Evolutionary conservation across 2,797 vertebrate genomes (phyloP), one percentile per base, ranked within the genome.

Genomic region (Melanotaenia boesemani): DNA sequence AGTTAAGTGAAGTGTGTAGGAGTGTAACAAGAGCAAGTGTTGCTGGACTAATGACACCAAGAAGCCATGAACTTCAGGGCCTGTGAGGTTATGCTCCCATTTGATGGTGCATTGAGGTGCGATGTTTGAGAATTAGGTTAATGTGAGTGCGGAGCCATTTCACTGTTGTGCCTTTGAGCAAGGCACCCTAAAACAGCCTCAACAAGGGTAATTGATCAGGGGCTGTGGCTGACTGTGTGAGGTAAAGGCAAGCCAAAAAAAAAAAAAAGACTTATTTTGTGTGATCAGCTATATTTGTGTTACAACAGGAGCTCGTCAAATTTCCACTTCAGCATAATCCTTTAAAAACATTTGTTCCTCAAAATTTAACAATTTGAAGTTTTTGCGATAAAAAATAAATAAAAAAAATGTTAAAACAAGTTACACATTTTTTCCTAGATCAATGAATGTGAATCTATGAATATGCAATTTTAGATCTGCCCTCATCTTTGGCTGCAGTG

Each of bases 11-110:
- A 68, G 84, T 79, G 78, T 74, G 82, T 16, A 67, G 59, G 50
- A 79, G 72, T 74, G 81, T 56, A 74, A 73, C 76, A 57, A 61
- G 79, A 83, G 67, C 72, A 82, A 81, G 84, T 86, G 86, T 82
- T 81, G 36, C 56, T 32, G 70, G 79, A 76, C 30, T 69, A 50
- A 50, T 79, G 84, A 72, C 77, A 70, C n/a, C 41, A 61, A 22
- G 71, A 79, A 72, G 56, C 13, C 63, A 57, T 54, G 72, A 63
- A 68, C 71, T 72, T 44, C 22, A 15, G 37, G 36, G 64, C 22
- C 39, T 70, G 71, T 57, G 57, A 37, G 58, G 54, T 71, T 80
- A 69, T 82, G 85, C 76, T 80, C 60, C 63, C 36, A 5, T 26
- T 63, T 50, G 39, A 20, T 24, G 18, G 39, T 60, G 72, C 34